These are phyloP conservation scores for Amphiprion clarkii DNA, from an alignment of 2,797 vertebrate genomes.

Conservation along the genomic window DNA sequence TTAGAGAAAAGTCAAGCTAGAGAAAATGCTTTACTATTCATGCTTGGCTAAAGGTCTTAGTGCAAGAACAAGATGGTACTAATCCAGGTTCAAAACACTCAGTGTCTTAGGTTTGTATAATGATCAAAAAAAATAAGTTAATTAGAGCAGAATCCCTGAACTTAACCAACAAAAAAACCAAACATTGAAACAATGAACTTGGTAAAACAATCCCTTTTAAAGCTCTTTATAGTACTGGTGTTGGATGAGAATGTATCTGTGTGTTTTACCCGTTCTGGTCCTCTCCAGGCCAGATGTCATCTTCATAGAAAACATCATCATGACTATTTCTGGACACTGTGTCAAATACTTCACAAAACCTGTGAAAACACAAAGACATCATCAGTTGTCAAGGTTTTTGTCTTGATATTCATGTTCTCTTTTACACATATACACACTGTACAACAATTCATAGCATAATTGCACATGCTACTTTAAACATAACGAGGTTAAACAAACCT, in stretches of 20 bases:
- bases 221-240: too few species aligned
- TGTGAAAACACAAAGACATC: slow-evolving; percentile 50
- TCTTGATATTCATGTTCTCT: not conserved
- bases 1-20: too few species aligned
- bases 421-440: too few species aligned
- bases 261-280: slow-evolving; percentile 91
- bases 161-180: not conserved
- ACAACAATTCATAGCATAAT: not conserved
- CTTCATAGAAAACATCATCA: slow-evolving; percentile 97
- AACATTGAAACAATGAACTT: not conserved
- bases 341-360: slow-evolving; percentile 93
- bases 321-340: slow-evolving; percentile 93
- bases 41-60: not conserved
- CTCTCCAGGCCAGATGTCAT: slow-evolving; percentile 96
- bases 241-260: not conserved
- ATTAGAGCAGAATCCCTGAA: not conserved
- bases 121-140: not conserved
- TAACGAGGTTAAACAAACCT: too few species aligned
- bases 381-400: not conserved
- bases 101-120: not conserved
- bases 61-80: not conserved
- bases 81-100: not conserved
- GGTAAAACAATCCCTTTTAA: not conserved
- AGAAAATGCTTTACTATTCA: too few species aligned
- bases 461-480: not conserved